These are phyloP conservation scores for Sinotaia quadrata DNA, from an alignment of 2,888 invertebrate genomes.

Conservation along the genomic window DNA sequence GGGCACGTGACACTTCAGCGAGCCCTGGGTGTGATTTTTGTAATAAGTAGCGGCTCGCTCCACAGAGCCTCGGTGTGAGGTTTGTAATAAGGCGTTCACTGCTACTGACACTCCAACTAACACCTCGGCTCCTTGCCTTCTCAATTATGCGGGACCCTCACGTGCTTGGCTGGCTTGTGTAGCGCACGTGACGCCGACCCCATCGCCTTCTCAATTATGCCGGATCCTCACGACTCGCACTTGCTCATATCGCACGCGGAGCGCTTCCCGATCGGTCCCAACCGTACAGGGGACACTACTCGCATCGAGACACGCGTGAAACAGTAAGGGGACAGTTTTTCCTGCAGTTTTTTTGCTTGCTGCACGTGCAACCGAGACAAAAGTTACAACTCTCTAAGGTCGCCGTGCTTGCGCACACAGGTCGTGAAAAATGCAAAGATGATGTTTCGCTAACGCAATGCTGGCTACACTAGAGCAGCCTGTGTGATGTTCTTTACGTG, in stretches of 20 bases:
- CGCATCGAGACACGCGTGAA: neutral
- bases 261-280: neutral
- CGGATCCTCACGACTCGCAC: neutral
- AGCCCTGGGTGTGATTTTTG: neutral
- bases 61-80: neutral
- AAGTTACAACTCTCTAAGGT: neutral
- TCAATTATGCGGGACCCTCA: slow-evolving; percentile 8
- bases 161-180: too few species aligned
- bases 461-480: neutral
- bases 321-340: neutral
- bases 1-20: neutral
- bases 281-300: neutral
- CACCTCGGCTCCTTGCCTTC: neutral
- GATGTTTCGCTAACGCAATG: too few species aligned
- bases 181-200: too few species aligned
- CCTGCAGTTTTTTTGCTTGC: neutral
- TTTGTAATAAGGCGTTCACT: neutral
- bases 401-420: neutral
- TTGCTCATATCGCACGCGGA: neutral
- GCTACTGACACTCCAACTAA: neutral
- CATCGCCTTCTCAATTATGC: neutral
- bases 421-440: slow-evolving; percentile 6
- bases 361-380: neutral
- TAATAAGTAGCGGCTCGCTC: neutral
- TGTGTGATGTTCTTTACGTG: too few species aligned